Conservation (phyloP, 2,797 vertebrate genomes). For the Alcedo atthis region DNA sequence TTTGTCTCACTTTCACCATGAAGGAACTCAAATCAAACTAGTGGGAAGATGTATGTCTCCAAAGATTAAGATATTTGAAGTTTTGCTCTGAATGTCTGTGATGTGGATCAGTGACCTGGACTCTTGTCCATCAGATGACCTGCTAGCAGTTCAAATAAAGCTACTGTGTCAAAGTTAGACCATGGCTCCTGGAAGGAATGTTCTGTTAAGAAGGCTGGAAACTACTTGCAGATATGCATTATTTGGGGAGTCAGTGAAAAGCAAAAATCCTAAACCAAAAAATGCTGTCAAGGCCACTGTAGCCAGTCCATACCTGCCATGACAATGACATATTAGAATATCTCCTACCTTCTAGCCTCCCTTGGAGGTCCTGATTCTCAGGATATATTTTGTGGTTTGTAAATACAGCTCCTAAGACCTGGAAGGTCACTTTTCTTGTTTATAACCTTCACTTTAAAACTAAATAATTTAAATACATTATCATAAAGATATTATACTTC, state of each 20-base stretch:
- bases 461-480: neutral
- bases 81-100: neutral
- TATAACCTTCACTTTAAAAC: neutral
- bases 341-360: neutral
- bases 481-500: rapidly evolving
- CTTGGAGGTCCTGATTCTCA: neutral
- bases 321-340: rapidly evolving
- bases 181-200: rapidly evolving
- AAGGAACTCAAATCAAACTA: neutral
- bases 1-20: neutral
- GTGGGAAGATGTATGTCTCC: neutral
- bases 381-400: neutral
- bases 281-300: neutral
- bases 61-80: neutral
- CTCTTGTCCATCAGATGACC: neutral
- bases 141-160: neutral
- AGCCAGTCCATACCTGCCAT: neutral
- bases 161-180: neutral
- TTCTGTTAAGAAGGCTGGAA: neutral
- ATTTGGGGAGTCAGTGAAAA: neutral
- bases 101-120: neutral
- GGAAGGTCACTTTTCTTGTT: neutral
- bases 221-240: neutral
- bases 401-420: neutral
- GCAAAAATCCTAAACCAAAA: neutral